Conservation (phyloP, 2,113 vertebrate species). For the Channa maculata region DNA sequence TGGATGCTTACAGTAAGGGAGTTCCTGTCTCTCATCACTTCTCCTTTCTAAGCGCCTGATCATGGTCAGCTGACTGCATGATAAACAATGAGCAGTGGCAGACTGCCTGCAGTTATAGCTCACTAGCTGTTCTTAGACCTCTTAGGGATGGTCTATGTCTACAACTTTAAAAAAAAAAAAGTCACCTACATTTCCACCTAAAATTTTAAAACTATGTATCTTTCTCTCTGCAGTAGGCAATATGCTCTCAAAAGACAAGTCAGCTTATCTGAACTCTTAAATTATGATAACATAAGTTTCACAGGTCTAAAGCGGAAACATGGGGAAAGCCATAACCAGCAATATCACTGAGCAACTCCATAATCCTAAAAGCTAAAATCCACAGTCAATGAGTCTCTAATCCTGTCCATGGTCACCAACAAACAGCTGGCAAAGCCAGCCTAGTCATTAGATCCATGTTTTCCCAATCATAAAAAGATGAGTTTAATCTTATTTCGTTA, state of each 20-base stretch:
- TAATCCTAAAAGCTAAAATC: constrained; percentile 86
- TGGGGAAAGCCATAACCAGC: constrained; percentile 78
- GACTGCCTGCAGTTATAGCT: constrained; percentile 77
- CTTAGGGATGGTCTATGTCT: constrained; percentile 52
- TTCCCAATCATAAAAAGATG: constrained; percentile 74
- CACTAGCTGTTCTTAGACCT: constrained; percentile 67
- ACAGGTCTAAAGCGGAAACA: constrained; percentile 80
- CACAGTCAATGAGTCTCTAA: constrained; percentile 80
- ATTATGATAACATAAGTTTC: constrained; percentile 66
- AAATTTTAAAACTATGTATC: background rate
- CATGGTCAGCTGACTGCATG: constrained; percentile 83
- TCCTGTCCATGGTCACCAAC: constrained; percentile 77
- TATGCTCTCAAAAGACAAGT: constrained; percentile 36
- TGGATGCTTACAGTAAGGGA: constrained; percentile 70
- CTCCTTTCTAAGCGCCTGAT: constrained; percentile 84
- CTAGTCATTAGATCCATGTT: constrained; percentile 69
- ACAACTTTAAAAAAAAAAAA: constrained; percentile 34
- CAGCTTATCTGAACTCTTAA: constrained; percentile 36
- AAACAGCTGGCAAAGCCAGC: constrained; percentile 78
- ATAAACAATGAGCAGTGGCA: constrained; percentile 81
- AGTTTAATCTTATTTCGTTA: constrained; percentile 73
- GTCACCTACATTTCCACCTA: constrained; percentile 15
- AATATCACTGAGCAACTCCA: constrained; percentile 77
- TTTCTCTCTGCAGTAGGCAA: background rate
- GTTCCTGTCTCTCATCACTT: constrained; percentile 78